Evolutionary conservation across 2,888 invertebrate species (phyloP).

Genomic region (Phaedon cochleariae): DNA sequence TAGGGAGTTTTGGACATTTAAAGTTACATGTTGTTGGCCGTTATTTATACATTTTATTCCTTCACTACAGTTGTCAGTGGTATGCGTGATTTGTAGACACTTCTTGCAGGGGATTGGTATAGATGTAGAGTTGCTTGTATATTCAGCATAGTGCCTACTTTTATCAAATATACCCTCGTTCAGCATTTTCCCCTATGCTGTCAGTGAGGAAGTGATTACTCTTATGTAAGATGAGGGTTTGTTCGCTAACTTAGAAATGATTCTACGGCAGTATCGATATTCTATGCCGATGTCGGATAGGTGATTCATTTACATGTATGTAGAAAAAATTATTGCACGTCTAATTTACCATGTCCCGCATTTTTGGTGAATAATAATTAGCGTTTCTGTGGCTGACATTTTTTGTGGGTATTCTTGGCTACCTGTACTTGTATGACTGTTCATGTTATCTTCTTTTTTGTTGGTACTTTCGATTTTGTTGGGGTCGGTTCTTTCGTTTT

Average conservation of each 20-base stretch:
- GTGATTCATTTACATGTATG: neutral
- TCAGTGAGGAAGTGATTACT: conserved; percentile 19
- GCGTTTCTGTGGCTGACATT: neutral
- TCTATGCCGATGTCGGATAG: conserved; percentile 6
- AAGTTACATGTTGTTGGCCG: no score
- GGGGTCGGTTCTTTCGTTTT: no score
- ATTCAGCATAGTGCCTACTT: neutral
- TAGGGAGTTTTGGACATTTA: no score
- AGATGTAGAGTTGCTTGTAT: no score
- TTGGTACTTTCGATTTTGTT: neutral
- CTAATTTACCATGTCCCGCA: no score
- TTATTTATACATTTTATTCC: no score
- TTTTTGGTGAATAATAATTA: neutral
- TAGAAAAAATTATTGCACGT: neutral
- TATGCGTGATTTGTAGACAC: no score
- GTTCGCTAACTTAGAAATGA: conserved; percentile 5
- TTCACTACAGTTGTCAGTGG: no score
- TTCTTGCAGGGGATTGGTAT: no score
- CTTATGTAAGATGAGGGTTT: conserved; percentile 11
- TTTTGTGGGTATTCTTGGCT: neutral
- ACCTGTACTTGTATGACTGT: neutral
- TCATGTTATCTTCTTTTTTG: neutral
- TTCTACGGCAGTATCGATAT: conserved; percentile 19
- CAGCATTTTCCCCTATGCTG: conserved; percentile 21
- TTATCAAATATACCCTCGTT: conserved; percentile 14